Conservation (phyloP, 2,888 invertebrate genomes). For the Ceramica pisi region DNA sequence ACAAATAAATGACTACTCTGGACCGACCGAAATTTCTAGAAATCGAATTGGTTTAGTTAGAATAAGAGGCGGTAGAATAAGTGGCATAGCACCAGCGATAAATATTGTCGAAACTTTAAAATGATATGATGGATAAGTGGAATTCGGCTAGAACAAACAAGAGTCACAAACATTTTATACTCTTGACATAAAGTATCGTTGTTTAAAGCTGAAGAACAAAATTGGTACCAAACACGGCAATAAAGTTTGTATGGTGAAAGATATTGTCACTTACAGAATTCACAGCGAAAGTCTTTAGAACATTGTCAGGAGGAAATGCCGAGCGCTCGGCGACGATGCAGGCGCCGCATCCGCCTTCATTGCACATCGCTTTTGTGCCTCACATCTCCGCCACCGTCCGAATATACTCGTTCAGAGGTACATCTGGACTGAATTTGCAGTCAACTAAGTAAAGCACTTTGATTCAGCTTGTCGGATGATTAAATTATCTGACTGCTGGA, state of each 20-base stretch:
- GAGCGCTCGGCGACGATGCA: conserved; percentile 90
- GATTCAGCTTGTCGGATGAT: background rate
- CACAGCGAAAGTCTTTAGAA: conserved; percentile 84
- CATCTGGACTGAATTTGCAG: conserved; percentile 74
- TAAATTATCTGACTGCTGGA: too few relatives aligned
- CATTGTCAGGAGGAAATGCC: conserved; percentile 69
- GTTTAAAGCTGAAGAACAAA: background rate
- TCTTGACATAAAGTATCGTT: background rate
- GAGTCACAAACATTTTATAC: too few relatives aligned
- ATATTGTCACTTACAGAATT: conserved; percentile 90
- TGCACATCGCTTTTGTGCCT: conserved; percentile 93
- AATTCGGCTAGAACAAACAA: too few relatives aligned
- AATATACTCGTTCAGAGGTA: conserved; percentile 91
- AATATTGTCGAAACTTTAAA: too few relatives aligned
- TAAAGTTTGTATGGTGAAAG: too few relatives aligned
- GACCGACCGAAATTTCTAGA: too few relatives aligned
- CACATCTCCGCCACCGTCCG: conserved; percentile 89
- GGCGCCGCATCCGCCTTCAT: conserved; percentile 93
- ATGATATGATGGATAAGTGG: too few relatives aligned
- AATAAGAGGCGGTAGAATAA: too few relatives aligned
- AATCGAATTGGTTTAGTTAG: too few relatives aligned
- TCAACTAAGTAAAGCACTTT: conserved; percentile 63
- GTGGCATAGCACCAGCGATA: too few relatives aligned
- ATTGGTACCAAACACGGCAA: background rate
- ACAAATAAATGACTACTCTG: background rate